Evolutionary conservation across 2,888 invertebrate species (phyloP), one percentile per base, ranked within the genome.

Genomic region (Eledona agricola): DNA sequence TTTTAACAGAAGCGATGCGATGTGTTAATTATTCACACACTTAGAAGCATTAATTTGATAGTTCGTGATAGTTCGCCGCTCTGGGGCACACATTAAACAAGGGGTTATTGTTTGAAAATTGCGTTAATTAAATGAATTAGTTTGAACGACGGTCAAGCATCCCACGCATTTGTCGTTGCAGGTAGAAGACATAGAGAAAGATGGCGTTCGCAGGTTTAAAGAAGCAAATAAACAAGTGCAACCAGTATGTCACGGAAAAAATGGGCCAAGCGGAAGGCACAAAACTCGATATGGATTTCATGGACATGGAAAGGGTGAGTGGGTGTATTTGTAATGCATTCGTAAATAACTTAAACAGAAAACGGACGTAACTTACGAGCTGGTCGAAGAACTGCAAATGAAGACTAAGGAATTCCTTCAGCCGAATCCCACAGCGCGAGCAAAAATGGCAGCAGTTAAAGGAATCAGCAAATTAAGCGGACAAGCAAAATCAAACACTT

Each of bases 221-320:
- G 80, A 99, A 99, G 81, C 98, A 98, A 80, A 93, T 99, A 78
- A 99, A 98, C 83, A 99, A 99, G 84, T 97, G 97, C 68, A 99
- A 99, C 83, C 83, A 96, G 96, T 99, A 96, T 86, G 91, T 99
- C 84, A 97, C 96, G 76, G 99, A 99, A 80, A 98, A 99, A 82
- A 97, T 99, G 89, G 99, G 99, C 61, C 97, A 98, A 77, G 99
- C 97, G 64, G 98, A 99, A 80, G 97, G 98, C 79, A 99, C 99
- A 66, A 97, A 97, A 80, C 85, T 99, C 74, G 98, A 98, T 80
- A 88, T 97, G 79, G 97, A 98, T 73, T 99, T 97, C 78, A 85
- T 93, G 82, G 97, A 98, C 76, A 97, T 99, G 97, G 99, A 99
- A 83, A 89, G 93, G 81, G 96, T 96, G 82, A 85, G 87, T 34